A percentile compares a stretch with the other conserved stretches of the same genome.
phyloP scores from a whole-genome alignment of 37 sponge, comb jelly and placozoan genomes.

The Theonella swinhoei region DNA sequence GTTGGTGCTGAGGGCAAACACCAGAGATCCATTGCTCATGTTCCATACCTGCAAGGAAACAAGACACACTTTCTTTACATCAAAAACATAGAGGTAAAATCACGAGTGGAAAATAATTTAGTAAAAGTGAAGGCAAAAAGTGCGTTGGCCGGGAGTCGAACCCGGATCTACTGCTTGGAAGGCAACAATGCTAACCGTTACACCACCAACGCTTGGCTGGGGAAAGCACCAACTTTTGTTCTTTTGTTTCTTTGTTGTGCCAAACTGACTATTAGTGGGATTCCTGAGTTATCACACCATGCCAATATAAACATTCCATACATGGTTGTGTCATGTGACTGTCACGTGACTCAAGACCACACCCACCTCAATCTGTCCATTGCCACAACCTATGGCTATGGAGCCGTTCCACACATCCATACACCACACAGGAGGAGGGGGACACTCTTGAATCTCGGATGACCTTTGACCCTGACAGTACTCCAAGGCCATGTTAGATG shows the following conservation, averaged over 20 bases:
- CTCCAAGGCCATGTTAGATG: constrained; percentile 73
- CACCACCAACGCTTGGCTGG: constrained; percentile 55
- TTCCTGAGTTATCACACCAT: too few relatives aligned
- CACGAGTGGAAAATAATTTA: too few relatives aligned
- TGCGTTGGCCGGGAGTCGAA: constrained; percentile 70
- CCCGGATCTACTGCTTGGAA: constrained; percentile 74
- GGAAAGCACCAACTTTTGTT: background rate
- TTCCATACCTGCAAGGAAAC: constrained; percentile 60
- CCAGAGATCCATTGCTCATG: constrained; percentile 22
- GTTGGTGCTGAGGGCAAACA: constrained; percentile 4
- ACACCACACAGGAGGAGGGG: constrained; percentile 73
- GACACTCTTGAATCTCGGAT: background rate
- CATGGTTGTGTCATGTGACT: too few relatives aligned
- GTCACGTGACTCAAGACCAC: background rate
- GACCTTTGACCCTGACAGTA: background rate
- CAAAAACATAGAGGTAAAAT: too few relatives aligned
- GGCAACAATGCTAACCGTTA: constrained; percentile 68
- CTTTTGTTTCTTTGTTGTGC: too few relatives aligned
- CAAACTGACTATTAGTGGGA: too few relatives aligned
- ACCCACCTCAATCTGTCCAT: constrained; percentile 81
- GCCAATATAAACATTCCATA: too few relatives aligned
- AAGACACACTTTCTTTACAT: too few relatives aligned
- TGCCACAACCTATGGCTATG: constrained; percentile 71
- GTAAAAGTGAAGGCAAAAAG: constrained; percentile 10
- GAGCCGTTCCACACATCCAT: constrained; percentile 57